Evolutionary conservation across 1,140 invertebrate genomes (phyloP).

Genomic region (Zaprionus lachaisei): DNA sequence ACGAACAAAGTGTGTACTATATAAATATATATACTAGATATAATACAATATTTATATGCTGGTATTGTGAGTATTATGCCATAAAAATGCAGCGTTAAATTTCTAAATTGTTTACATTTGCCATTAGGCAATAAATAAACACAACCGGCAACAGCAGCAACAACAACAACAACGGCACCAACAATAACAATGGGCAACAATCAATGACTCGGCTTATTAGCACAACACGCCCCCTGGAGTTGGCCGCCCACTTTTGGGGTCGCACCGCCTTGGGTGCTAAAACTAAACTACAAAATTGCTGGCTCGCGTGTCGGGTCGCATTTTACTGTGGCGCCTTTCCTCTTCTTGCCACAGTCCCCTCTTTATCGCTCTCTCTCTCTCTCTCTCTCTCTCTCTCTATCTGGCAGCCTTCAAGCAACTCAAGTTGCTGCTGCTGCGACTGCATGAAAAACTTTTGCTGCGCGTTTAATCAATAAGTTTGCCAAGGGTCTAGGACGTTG

Average conservation of each 20-base stretch:
- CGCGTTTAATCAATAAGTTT: slow-evolving; percentile 80
- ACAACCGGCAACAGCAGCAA: slow-evolving; percentile 24
- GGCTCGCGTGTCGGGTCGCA: slow-evolving; percentile 76
- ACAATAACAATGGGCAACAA: slow-evolving; percentile 44
- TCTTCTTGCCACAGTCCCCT: neutral
- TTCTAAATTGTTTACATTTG: slow-evolving; percentile 80
- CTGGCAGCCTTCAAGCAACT: neutral
- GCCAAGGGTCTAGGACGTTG: slow-evolving; percentile 39
- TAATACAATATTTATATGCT: slow-evolving; percentile 6
- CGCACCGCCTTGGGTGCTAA: slow-evolving; percentile 69
- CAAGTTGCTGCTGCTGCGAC: neutral
- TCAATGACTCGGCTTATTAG: slow-evolving; percentile 76
- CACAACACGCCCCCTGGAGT: slow-evolving; percentile 27
- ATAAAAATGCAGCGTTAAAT: slow-evolving; percentile 78
- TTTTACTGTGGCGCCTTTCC: slow-evolving; percentile 40
- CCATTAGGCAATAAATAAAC: slow-evolving; percentile 65
- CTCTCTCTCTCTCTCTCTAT: slow-evolving; percentile 1
- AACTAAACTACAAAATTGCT: slow-evolving; percentile 80
- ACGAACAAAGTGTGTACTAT: neutral
- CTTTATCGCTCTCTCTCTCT: neutral
- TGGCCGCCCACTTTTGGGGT: slow-evolving; percentile 4
- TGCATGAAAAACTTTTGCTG: slow-evolving; percentile 37
- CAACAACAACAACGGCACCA: slow-evolving; percentile 27
- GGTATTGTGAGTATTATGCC: slow-evolving; percentile 30
- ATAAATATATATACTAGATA: neutral